Base-by-base conservation (phyloP, 2,113 vertebrate species). In the Hiodon tergisus region DNA sequence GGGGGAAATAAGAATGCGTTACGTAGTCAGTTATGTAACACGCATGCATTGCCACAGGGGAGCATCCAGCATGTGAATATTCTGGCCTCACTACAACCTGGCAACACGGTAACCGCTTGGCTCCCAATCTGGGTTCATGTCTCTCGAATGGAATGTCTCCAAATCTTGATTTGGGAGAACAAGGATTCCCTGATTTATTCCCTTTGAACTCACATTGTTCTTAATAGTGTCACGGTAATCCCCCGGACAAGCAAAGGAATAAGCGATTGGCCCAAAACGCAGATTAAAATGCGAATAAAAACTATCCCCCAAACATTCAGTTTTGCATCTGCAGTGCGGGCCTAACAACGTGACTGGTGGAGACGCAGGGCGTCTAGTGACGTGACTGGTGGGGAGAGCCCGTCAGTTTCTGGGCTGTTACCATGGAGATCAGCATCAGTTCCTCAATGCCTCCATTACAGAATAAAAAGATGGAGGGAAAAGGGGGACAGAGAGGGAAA, bases 321-420 rank as follows among this genome's bases (percentile, higher is more conserved):
- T 8, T 48, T 76, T 72, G 69, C 65, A 76, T 78, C 83, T 85
- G 81, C 82, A 81, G 74, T 72, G 75, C 53, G 71, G 74, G 55
- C 70, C 74, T 6, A 4, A 13, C 4, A 13, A 70, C 63, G 54
- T 10, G 77, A 84, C 72, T 73, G 81, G 76, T 75, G 72, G 54
- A 78, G 73, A 74, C 59, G 70, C 16, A 54, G 63, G 62, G 78
- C 63, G 79, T 74, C 66, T 67, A 71, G 63, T 53, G 72, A 78
- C 53, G 46, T 75, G 77, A 80, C 61, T 13, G 70, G 17, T 69
- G 77, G 77, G 72, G 71, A 77, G 53, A 62, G 76, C 60, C 63
- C 61, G 78, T 8, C 13, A 76, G 74, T 60, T 31, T 31, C 31
- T 31, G 10, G 14, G 72, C 48, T 77, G 72, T 69, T 61, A 73